A percentile compares a stretch with the other conserved stretches of the same genome.
Evolutionary conservation across 2,797 vertebrate genomes (phyloP).

Genomic region (Halcyon chelicuti): DNA sequence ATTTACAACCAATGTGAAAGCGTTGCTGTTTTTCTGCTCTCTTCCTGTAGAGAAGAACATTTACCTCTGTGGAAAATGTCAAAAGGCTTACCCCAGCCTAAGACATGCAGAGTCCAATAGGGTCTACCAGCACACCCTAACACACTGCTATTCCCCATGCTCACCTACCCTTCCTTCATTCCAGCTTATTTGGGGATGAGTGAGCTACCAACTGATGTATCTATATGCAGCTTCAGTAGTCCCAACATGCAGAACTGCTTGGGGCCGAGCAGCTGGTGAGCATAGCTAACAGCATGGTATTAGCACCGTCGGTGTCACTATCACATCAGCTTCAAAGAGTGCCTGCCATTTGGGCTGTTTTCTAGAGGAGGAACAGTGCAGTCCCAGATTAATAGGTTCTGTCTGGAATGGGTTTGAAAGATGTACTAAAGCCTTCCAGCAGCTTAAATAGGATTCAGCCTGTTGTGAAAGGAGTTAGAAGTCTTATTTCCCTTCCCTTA

Average conservation of each 20-base stretch:
- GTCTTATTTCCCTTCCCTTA: neutral
- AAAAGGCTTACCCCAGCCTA: neutral
- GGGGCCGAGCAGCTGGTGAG: neutral
- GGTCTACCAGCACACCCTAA: neutral
- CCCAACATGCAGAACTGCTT: neutral
- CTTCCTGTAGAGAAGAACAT: neutral
- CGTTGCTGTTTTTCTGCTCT: neutral
- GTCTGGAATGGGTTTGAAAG: neutral
- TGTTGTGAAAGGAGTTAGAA: neutral
- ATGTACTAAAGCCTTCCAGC: neutral
- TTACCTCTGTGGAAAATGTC: neutral
- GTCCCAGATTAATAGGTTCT: neutral
- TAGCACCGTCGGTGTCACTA: neutral
- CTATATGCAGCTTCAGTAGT: rapidly evolving
- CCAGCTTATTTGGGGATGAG: rapidly evolving
- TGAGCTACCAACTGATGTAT: neutral
- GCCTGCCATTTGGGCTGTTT: neutral
- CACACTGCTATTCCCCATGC: rapidly evolving
- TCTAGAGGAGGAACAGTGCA: neutral
- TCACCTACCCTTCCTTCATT: neutral
- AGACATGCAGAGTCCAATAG: neutral
- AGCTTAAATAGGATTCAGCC: neutral
- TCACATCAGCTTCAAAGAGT: neutral
- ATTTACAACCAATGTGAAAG: neutral
- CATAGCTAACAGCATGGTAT: neutral